A percentile compares a stretch with the other conserved stretches of the same genome.
These are phyloP conservation scores for Candoia aspera DNA, from an alignment of 2,113 vertebrate genomes.

Conservation along the genomic window DNA sequence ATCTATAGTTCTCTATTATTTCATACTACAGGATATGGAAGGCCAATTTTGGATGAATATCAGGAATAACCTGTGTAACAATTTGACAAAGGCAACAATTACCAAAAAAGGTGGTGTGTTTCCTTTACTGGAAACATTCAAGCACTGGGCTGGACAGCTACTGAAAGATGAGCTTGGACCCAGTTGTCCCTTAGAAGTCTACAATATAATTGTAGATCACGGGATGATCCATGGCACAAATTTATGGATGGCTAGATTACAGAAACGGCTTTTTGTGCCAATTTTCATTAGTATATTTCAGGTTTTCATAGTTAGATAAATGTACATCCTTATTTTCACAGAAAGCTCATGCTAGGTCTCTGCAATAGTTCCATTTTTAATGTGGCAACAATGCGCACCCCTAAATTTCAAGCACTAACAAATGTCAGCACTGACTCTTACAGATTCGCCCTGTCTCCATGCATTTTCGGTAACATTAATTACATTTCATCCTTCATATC, in stretches of 20 bases:
- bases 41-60: not conserved
- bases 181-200: not conserved
- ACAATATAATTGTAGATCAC: not conserved
- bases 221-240: not conserved
- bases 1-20: too few species aligned
- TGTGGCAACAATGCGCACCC: not conserved
- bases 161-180: not conserved
- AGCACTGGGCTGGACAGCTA: not conserved
- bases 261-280: not conserved
- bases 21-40: too few species aligned
- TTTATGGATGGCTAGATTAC: not conserved
- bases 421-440: not conserved
- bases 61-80: not conserved
- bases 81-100: not conserved
- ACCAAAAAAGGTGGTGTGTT: not conserved
- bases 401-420: not conserved
- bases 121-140: not conserved
- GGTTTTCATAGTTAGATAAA: not conserved
- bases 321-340: not conserved
- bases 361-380: not conserved
- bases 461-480: not conserved
- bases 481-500: not conserved
- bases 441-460: not conserved
- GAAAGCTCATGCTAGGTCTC: not conserved
- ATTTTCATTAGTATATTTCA: conserved; percentile 10